Evolutionary conservation across 2,113 vertebrate species (phyloP).

Genomic region (Plectropomus leopardus): DNA sequence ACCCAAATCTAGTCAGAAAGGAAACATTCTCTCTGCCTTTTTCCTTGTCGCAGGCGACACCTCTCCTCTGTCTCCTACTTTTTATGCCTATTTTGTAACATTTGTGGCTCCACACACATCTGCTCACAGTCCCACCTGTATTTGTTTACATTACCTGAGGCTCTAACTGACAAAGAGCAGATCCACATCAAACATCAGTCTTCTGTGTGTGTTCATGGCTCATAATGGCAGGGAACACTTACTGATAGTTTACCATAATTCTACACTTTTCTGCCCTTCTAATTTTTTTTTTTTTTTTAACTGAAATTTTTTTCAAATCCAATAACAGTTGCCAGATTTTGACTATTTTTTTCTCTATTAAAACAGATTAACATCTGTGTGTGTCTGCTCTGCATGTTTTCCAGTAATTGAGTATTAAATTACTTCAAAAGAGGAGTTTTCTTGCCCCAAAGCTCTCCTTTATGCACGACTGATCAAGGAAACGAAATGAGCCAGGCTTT

Average conservation of each 20-base stretch:
- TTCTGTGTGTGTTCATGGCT: slow-evolving; percentile 4
- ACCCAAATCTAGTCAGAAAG: slow-evolving; percentile 60
- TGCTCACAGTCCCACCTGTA: slow-evolving; percentile 42
- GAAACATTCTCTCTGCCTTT: slow-evolving; percentile 52
- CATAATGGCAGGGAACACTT: background rate
- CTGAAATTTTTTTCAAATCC: slow-evolving; percentile 10
- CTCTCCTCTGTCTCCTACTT: background rate
- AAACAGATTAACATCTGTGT: slow-evolving; percentile 35
- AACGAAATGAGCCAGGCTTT: slow-evolving; percentile 46
- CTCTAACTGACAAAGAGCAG: slow-evolving; percentile 41
- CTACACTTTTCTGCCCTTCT: background rate
- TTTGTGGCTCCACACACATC: slow-evolving; percentile 7
- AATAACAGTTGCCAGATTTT: background rate
- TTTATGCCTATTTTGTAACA: background rate
- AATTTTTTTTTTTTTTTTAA: background rate
- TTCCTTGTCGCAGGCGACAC: slow-evolving; percentile 5
- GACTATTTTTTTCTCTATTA: slow-evolving; percentile 18
- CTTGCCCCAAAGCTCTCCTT: slow-evolving; percentile 43
- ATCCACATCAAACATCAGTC: slow-evolving; percentile 3
- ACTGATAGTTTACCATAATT: background rate
- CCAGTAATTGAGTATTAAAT: slow-evolving; percentile 54
- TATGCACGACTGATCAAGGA: slow-evolving; percentile 54
- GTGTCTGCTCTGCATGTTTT: slow-evolving; percentile 44
- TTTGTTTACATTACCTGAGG: slow-evolving; percentile 60
- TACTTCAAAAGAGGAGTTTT: slow-evolving; percentile 48